These are phyloP conservation scores for Zosterops japonicus DNA, from an alignment of 2,113 vertebrate species.

Conservation along the genomic window DNA sequence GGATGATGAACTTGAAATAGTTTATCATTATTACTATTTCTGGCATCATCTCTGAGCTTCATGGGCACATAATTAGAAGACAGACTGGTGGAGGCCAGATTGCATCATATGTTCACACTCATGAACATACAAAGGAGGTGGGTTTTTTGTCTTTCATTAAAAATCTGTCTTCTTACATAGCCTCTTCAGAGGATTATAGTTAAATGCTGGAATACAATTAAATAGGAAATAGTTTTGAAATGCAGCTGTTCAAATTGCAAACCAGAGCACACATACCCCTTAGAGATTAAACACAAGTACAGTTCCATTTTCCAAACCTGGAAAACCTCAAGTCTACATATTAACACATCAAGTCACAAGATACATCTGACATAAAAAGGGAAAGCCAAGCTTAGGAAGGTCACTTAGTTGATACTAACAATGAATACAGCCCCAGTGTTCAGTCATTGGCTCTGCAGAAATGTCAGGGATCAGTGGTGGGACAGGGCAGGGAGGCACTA, in stretches of 20 bases:
- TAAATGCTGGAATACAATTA: not conserved
- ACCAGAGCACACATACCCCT: not conserved
- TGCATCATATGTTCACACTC: not conserved
- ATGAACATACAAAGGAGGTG: accelerated
- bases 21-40: not conserved
- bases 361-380: not conserved
- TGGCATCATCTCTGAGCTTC: not conserved
- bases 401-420: not conserved
- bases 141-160: not conserved
- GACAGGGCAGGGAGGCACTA: not conserved
- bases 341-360: not conserved
- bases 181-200: not conserved
- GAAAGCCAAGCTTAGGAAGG: not conserved
- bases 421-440: not conserved
- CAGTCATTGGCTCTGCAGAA: not conserved
- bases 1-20: not conserved
- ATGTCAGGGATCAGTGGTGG: not conserved
- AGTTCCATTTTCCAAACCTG: not conserved
- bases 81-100: not conserved
- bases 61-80: not conserved
- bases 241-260: not conserved
- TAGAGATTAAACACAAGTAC: not conserved
- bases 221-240: not conserved
- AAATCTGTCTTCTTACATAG: not conserved
- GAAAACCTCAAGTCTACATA: not conserved